Percentiles rank a stretch among this genome's conserved stretches.
Evolutionary conservation across 2,888 invertebrate genomes (phyloP).

Genomic region (Apomyelois bistriatella): DNA sequence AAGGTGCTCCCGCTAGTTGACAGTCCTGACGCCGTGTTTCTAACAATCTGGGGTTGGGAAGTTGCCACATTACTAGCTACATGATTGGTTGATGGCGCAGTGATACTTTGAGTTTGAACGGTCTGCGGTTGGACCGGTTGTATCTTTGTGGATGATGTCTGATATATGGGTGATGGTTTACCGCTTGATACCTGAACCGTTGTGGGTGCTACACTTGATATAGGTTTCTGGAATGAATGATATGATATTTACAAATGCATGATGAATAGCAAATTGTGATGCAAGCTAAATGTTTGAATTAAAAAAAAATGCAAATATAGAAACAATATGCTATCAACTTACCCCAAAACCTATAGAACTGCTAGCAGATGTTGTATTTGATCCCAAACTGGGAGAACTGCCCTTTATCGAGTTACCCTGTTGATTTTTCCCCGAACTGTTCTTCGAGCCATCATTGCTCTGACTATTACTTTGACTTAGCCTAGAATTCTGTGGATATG

Average conservation of each 20-base stretch:
- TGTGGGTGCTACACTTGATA: slow-evolving; percentile 92
- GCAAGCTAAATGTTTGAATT: slow-evolving; percentile 18
- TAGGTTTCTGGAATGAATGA: slow-evolving; percentile 86
- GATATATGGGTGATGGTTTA: slow-evolving; percentile 88
- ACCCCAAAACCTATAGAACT: slow-evolving; percentile 74
- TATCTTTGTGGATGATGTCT: slow-evolving; percentile 89
- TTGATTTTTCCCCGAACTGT: slow-evolving; percentile 45
- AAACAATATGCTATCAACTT: slow-evolving; percentile 35
- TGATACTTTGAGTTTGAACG: slow-evolving; percentile 73
- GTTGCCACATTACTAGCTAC: slow-evolving; percentile 65
- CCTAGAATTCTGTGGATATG: slow-evolving; percentile 74
- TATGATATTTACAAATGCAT: slow-evolving; percentile 67
- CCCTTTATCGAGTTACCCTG: slow-evolving; percentile 54
- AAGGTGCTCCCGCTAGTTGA: slow-evolving; percentile 71
- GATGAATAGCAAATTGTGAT: slow-evolving; percentile 33
- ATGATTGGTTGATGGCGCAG: slow-evolving; percentile 56
- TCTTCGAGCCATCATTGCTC: slow-evolving; percentile 57
- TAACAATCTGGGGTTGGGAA: slow-evolving; percentile 76
- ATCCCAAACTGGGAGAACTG: slow-evolving; percentile 63
- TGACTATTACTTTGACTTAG: slow-evolving; percentile 69
- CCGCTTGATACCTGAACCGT: slow-evolving; percentile 83
- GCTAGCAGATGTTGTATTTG: slow-evolving; percentile 57
- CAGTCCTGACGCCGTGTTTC: slow-evolving; percentile 73
- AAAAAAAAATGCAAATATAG: not conserved
- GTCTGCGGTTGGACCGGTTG: slow-evolving; percentile 90